Conservation (phyloP, 1,140 invertebrate genomes). For the Dreissena rostriformis region DNA sequence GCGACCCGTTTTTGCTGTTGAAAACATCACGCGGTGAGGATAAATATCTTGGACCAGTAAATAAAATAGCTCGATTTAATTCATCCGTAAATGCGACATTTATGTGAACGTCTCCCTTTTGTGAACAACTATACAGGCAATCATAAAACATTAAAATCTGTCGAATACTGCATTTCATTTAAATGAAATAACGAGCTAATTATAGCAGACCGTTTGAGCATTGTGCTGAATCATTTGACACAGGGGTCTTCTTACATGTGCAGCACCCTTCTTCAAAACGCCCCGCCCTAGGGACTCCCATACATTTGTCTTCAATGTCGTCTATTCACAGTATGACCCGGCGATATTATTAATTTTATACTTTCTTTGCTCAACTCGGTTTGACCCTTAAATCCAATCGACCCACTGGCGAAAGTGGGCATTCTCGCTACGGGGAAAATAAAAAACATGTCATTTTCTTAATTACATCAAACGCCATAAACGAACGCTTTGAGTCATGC, state of each 20-base stretch:
- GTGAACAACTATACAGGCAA: not conserved
- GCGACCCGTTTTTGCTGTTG: too few species aligned
- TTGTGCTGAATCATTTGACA: too few species aligned
- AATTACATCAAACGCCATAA: constrained; percentile 34
- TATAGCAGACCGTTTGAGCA: not conserved
- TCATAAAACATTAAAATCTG: constrained; percentile 2
- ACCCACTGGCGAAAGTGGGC: constrained; percentile 4
- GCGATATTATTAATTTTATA: constrained; percentile 10
- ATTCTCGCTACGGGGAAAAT: constrained; percentile 41
- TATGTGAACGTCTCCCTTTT: not conserved
- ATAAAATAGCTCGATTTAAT: not conserved
- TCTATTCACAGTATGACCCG: constrained; percentile 19
- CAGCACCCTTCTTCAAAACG: too few species aligned
- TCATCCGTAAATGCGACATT: not conserved
- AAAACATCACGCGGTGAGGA: too few species aligned
- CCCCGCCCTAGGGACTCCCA: constrained; percentile 1
- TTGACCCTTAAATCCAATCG: constrained; percentile 20
- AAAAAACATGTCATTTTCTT: constrained; percentile 48
- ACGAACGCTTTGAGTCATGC: constrained; percentile 18
- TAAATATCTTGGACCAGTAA: too few species aligned
- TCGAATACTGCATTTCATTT: not conserved
- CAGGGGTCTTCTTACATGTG: too few species aligned
- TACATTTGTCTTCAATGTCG: constrained; percentile 24
- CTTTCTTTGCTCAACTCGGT: constrained; percentile 26
- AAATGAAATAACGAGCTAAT: constrained; percentile 15